A percentile compares a stretch with the other conserved stretches of the same genome.
These are phyloP conservation scores for Eciton burchellii DNA, from an alignment of 1,140 invertebrate genomes.

Conservation along the genomic window DNA sequence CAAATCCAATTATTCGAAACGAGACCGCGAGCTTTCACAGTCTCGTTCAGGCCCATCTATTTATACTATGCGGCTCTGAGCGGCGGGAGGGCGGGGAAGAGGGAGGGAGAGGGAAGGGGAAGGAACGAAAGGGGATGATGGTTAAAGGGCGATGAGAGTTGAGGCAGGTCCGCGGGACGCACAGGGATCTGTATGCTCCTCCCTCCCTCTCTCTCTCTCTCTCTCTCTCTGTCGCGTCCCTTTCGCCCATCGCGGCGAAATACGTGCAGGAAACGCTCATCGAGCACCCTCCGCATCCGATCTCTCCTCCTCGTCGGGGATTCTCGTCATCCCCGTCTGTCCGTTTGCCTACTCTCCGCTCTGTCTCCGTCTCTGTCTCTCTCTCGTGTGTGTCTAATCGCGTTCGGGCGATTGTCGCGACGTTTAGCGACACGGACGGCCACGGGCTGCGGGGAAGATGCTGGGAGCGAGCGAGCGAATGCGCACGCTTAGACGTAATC, in stretches of 20 bases:
- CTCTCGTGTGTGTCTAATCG: neutral
- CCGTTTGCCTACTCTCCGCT: no score
- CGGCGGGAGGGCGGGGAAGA: slow-evolving; percentile 9
- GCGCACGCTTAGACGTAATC: slow-evolving; percentile 75
- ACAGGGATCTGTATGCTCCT: neutral
- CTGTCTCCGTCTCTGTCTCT: no score
- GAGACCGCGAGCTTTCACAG: slow-evolving; percentile 83
- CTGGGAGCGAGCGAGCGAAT: slow-evolving; percentile 64
- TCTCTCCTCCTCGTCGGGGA: slow-evolving; percentile 24
- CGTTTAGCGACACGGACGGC: slow-evolving; percentile 36
- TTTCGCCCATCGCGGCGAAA: slow-evolving; percentile 11
- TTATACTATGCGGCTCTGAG: slow-evolving; percentile 74
- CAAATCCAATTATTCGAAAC: slow-evolving; percentile 84
- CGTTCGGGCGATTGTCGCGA: slow-evolving; percentile 36
- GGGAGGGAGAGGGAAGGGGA: slow-evolving; percentile 36
- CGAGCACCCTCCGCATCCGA: slow-evolving; percentile 18
- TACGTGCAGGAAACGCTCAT: slow-evolving; percentile 55
- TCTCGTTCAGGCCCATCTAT: slow-evolving; percentile 80
- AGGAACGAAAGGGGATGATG: slow-evolving; percentile 36
- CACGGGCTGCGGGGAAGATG: neutral
- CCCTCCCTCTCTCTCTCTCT: slow-evolving; percentile 47
- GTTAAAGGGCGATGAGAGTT: slow-evolving; percentile 21
- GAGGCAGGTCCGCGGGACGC: slow-evolving; percentile 37
- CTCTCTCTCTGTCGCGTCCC: slow-evolving; percentile 12
- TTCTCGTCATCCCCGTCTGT: slow-evolving; percentile 14